Base-by-base conservation (phyloP, 2,888 invertebrate species). In the Plebejus anna region DNA sequence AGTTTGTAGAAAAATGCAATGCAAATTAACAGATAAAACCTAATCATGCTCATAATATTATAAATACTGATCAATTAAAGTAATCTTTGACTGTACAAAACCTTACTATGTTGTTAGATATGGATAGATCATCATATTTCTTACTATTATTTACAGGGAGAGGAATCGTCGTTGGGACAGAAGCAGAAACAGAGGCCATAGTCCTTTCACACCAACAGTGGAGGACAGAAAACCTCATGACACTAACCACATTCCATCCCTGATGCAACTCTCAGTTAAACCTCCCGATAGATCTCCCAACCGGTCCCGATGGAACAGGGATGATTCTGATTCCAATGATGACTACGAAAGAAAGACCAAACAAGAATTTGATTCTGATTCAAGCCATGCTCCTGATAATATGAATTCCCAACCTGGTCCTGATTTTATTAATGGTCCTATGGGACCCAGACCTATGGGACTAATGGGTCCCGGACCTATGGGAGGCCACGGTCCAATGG, bases 201-300 rank as follows among this genome's bases (percentile, higher is more conserved):
- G 90, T 80, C 92, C 91, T 4, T 84, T 82, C 36, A 87, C 87
- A 70, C 86, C 88, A 59, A 80, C 84, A 75, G 73, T 85, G 47
- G 91, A 91, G 79, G 91, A 91, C 11, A 85, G 88, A 80, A 89
- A 85, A 75, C 87, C 78, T 59, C 77, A 78, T 22, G 89, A 87
- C 36, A 84, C 83, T 76, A 84, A 83, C 80, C 82, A 82, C 78
- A 91, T 91, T 78, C 90, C 89, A 76, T 81, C 91, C 36, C 85
- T 90, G 6, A 92, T 91, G 91, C 92, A 92, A 84, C 84, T 90
- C 11, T 86, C 90, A 79, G 82, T 90, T 36, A 85, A 85, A 82
- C 87, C 86, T 16, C 89, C 89, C 47, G 86, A 86, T 55, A 83
- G 84, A 71, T 83, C 86, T 75, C 82, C 87, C 76, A 82, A 85